Base-by-base conservation (phyloP, 2,888 invertebrate species). In the Anodontia alba region DNA sequence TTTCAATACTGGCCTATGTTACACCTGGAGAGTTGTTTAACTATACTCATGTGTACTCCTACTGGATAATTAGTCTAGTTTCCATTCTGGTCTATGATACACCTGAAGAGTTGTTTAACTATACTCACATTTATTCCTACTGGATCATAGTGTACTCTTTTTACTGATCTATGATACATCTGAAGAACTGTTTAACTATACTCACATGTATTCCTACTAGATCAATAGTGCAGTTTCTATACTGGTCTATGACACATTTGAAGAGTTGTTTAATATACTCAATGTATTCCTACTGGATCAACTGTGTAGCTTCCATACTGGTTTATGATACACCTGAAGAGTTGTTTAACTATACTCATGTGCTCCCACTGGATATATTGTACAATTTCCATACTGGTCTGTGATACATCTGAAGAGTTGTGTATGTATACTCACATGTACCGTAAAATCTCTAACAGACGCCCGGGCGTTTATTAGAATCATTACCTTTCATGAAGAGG, bases 101-200 rank as follows among this genome's bases (percentile, higher is more conserved):
- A 99, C 90, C 97, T 96, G 0, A 98, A 97, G 78, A 97, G 96
- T 57, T 96, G 96, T 91, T 98, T 98, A 94, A 99, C n/a, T n/a
- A n/a, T n/a, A n/a, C n/a, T n/a, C n/a, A n/a, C n/a, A n/a, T n/a
- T n/a, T n/a, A n/a, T n/a, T n/a, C n/a, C n/a, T n/a, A n/a, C n/a
- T 36, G 92, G 92, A 43, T 84, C 97, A 99, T 42, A 42, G 7
- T 15, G 96, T 78, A 98, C 96, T 86, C 96, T 96, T 94, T 98
- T 94, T 99, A 99, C 94, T 99, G 99, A 49, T 98, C 96, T 12
- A 97, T 96, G 84, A 98, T 96, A 93, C 99, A 99, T 90, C 97
- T 96, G 0, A 98, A 97, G 78, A 97, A 96, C 57, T n/a, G 0
- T 98, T 98, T 98, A 94, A 99, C 99, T 46, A 46, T 38, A 80